These are phyloP conservation scores for Chamaetylas fuelleborni DNA, from an alignment of 2,113 vertebrate genomes.

Conservation along the genomic window DNA sequence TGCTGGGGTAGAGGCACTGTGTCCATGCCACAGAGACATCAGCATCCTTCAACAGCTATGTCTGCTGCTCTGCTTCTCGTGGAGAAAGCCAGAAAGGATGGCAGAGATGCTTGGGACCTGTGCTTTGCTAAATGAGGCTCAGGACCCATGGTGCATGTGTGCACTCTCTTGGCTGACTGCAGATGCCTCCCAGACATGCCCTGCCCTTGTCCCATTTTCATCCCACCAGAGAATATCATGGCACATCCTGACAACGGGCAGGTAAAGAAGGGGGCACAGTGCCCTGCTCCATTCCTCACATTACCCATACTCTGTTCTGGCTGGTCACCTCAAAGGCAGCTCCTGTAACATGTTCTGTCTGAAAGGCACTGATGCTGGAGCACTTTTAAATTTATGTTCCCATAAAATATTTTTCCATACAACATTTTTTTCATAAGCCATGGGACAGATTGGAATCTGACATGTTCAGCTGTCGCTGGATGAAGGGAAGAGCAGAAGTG, in stretches of 20 bases:
- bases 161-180: neutral
- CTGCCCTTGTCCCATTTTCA: neutral
- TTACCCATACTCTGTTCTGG: neutral
- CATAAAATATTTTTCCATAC: neutral
- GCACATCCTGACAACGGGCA: neutral
- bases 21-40: neutral
- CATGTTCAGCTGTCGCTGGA: constrained; percentile 1
- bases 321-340: neutral
- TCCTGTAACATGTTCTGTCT: neutral
- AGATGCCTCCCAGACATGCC: fast-evolving
- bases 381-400: neutral
- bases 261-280: neutral
- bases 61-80: neutral
- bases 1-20: neutral
- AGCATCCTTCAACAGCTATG: neutral
- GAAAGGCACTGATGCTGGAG: neutral
- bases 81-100: neutral
- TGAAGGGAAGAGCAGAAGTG: constrained; percentile 13
- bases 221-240: neutral
- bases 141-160: neutral
- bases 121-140: neutral
- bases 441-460: constrained; percentile 38
- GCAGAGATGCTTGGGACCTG: neutral
- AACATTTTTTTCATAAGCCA: neutral
- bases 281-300: neutral